Evolutionary conservation across 2,113 vertebrate species (phyloP).

Genomic region (Poecile atricapillus): DNA sequence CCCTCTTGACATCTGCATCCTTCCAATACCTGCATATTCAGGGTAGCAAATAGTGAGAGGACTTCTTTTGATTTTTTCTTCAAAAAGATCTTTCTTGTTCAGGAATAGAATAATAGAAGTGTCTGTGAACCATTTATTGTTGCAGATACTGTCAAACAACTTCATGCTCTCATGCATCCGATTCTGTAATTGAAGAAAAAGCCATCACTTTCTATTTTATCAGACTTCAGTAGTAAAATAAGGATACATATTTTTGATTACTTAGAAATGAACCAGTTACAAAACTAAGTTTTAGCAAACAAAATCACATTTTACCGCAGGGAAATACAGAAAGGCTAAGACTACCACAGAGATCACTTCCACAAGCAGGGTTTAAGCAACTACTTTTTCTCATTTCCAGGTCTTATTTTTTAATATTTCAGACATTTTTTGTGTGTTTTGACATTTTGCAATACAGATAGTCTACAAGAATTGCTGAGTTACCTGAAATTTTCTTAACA

Average conservation of each 20-base stretch:
- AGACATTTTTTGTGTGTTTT: background rate
- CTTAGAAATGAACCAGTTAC: background rate
- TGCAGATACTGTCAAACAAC: conserved; percentile 99
- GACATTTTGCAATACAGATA: background rate
- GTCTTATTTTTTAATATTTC: background rate
- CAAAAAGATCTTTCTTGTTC: conserved; percentile 99
- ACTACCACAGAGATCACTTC: background rate
- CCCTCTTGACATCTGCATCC: background rate
- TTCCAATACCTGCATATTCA: conserved; percentile 87
- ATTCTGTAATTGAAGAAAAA: conserved; percentile 77
- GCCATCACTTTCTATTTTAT: background rate
- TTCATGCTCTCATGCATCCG: conserved; percentile 99
- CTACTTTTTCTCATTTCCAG: background rate
- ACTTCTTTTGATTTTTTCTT: conserved; percentile 97
- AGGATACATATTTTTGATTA: background rate
- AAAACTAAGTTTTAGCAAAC: background rate
- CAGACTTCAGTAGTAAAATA: background rate
- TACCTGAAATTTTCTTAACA: background rate
- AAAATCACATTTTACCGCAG: background rate
- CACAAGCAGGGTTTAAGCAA: background rate
- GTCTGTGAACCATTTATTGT: conserved; percentile 99
- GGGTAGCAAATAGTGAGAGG: conserved; percentile 98
- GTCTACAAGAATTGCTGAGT: background rate
- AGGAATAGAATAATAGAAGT: conserved; percentile 99
- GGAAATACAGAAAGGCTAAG: background rate